These are phyloP conservation scores for Lophius americanus DNA, from an alignment of 2,797 vertebrate species.

Conservation along the genomic window DNA sequence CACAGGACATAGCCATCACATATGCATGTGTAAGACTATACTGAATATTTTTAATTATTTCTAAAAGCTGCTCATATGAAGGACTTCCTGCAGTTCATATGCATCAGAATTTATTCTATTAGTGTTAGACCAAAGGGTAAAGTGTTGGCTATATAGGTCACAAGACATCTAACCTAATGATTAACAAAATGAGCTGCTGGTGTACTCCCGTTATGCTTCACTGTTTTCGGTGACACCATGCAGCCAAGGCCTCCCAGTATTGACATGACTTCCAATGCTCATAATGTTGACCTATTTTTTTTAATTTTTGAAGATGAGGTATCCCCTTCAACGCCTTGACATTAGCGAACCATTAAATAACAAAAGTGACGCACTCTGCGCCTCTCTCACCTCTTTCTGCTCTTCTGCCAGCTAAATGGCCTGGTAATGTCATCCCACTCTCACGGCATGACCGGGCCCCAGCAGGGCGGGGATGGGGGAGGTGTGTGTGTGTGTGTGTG, in stretches of 20 bases:
- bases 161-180: conserved; percentile 22
- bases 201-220: conserved; percentile 30
- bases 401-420: conserved; percentile 73
- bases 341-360: conserved; percentile 77
- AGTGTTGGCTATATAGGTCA: conserved; percentile 10
- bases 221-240: conserved; percentile 27
- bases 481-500: conserved; percentile 19
- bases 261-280: conserved; percentile 24
- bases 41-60: conserved; percentile 2
- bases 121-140: conserved; percentile 14
- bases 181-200: conserved; percentile 29
- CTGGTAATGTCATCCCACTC: conserved; percentile 77
- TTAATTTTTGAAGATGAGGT: conserved; percentile 61
- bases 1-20: neutral
- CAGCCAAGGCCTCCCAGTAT: conserved; percentile 36
- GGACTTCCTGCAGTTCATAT: conserved; percentile 6
- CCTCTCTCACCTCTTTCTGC: conserved; percentile 69
- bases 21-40: neutral
- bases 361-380: conserved; percentile 64
- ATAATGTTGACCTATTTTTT: conserved; percentile 63
- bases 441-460: conserved; percentile 71
- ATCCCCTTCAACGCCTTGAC: conserved; percentile 53
- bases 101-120: conserved; percentile 28
- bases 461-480: conserved; percentile 11
- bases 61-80: conserved; percentile 8